phyloP scores from a whole-genome alignment of 1,140 invertebrate genomes.

The Tribolium madens region DNA sequence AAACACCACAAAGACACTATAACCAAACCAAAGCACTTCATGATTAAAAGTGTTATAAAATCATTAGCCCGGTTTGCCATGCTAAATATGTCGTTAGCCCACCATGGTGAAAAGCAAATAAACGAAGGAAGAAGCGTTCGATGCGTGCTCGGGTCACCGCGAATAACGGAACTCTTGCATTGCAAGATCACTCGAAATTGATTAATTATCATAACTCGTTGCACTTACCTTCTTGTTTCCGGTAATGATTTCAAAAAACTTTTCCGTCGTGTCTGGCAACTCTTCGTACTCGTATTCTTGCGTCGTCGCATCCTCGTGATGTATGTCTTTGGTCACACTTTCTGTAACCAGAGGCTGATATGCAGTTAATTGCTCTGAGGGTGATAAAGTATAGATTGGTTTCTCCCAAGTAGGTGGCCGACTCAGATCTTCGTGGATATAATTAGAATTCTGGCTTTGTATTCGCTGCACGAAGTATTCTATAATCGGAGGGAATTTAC shows the following conservation, averaged over 20 bases:
- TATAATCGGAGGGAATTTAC: constrained; percentile 72
- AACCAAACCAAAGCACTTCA: background rate
- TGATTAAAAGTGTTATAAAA: constrained; percentile 13
- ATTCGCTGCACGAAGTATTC: constrained; percentile 74
- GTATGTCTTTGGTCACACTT: constrained; percentile 19
- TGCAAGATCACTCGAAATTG: background rate
- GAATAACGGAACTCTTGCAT: constrained; percentile 27
- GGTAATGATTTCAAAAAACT: constrained; percentile 53
- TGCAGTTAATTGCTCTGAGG: constrained; percentile 22
- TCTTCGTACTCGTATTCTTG: constrained; percentile 48
- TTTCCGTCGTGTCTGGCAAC: constrained; percentile 45
- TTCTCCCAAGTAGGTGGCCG: constrained; percentile 63
- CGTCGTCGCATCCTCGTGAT: background rate
- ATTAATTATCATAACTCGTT: constrained; percentile 28
- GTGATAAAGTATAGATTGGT: constrained; percentile 60
- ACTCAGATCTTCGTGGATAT: constrained; percentile 68
- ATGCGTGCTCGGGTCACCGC: constrained; percentile 12
- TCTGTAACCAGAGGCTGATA: constrained; percentile 50
- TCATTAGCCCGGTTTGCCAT: constrained; percentile 13
- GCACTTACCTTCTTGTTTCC: constrained; percentile 2
- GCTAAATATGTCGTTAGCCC: constrained; percentile 1
- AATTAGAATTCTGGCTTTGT: constrained; percentile 72
- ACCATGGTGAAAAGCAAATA: constrained; percentile 14
- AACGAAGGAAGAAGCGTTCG: background rate
- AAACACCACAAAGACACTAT: background rate